Evolutionary conservation across 2,113 vertebrate genomes (phyloP), one percentile per base, ranked within the genome.

Genomic region (Ciconia boyciana): DNA sequence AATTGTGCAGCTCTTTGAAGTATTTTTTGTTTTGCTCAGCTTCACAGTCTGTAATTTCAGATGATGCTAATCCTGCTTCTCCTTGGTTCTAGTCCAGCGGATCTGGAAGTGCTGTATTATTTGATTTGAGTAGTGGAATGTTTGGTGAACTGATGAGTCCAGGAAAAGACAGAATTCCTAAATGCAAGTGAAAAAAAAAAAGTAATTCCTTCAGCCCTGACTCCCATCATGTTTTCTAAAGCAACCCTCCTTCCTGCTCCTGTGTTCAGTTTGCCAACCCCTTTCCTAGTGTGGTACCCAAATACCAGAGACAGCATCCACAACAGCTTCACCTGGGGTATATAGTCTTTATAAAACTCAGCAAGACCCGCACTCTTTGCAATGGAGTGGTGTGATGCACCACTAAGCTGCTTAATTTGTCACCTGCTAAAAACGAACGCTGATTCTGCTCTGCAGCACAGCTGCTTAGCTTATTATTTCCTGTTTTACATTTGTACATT

Each of bases 381-480:
- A 89, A 54, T 51, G 36, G 41, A 51, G 93, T 68, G 39, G 39
- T 39, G 39, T 9, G 39, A 39, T 87, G 75, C n/a, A 80, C 48
- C 36, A 64, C 31, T 61, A 82, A 96, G 90, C 77, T 79, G n/a
- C 74, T 84, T 91, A 85, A 96, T 95, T 91, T 91, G 70, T 76
- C 87, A 91, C 36, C 57, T 44, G 17, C 81, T 93, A 76, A 91
- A 96, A 95, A 85, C 3, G 60, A 96, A 72, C 44, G 71, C 48
- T 68, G 89, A 89, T 93, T 94, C 36, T 54, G 44, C 46, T 94
- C 81, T 80, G 82, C 36, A 93, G 82, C 66, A 66, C 94, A 94
- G 88, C 71, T 96, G 93, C 82, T 86, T 86, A 83, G 57, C 52
- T 94, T 83, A 72, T 89, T 84, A 94, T 83, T 94, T 85, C 44